Evolutionary conservation across 2,797 vertebrate genomes (phyloP).

Genomic region (Perodicticus potto): DNA sequence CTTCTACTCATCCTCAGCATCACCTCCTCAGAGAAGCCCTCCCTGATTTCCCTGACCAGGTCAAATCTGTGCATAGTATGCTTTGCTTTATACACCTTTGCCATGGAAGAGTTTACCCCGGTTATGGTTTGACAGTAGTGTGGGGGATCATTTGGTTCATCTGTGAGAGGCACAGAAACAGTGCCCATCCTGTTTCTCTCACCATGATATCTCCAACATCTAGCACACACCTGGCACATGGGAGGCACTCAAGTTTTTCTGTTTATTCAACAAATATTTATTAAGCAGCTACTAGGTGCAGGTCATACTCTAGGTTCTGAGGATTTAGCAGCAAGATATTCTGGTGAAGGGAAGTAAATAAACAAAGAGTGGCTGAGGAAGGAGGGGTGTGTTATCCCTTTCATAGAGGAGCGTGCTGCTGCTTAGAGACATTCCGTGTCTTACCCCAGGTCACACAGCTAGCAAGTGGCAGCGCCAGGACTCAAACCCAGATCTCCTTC

Average conservation of each 20-base stretch:
- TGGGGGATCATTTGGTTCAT: background rate
- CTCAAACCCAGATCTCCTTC: background rate
- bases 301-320: background rate
- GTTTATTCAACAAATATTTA: background rate
- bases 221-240: background rate
- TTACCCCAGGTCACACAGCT: background rate
- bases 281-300: background rate
- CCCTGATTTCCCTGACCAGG: background rate
- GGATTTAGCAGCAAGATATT: background rate
- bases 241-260: background rate
- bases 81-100: background rate
- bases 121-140: background rate
- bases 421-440: background rate
- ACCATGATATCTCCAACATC: background rate
- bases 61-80: background rate
- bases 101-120: background rate
- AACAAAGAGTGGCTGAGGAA: background rate
- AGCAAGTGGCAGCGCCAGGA: background rate
- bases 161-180: background rate
- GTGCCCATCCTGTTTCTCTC: background rate
- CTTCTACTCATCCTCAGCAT: background rate
- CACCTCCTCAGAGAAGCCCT: background rate
- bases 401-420: background rate
- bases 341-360: background rate
- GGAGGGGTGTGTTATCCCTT: fast-evolving